These are phyloP conservation scores for Oligia strigilis DNA, from an alignment of 2,888 invertebrate genomes.

Conservation along the genomic window DNA sequence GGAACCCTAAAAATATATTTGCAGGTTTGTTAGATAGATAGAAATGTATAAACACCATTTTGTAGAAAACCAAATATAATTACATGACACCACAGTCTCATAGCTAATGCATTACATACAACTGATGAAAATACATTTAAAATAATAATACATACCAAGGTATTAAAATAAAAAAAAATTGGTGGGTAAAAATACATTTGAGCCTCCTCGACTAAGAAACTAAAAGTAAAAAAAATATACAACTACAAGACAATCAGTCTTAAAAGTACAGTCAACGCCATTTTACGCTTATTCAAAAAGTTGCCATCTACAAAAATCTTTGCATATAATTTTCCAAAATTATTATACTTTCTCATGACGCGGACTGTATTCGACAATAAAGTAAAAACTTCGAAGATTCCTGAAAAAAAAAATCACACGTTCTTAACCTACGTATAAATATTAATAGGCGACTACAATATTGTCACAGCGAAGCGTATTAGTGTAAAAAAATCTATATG, in stretches of 20 bases:
- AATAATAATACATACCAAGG: constrained; percentile 52
- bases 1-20: no score
- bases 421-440: constrained; percentile 67
- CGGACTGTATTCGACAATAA: constrained; percentile 52
- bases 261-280: constrained; percentile 65
- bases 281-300: constrained; percentile 52
- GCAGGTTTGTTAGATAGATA: no score
- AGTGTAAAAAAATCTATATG: constrained; percentile 58
- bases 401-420: constrained; percentile 45
- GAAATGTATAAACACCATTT: constrained; percentile 30
- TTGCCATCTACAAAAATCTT: constrained; percentile 50
- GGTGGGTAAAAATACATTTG: constrained; percentile 52
- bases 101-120: constrained; percentile 56
- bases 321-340: constrained; percentile 54
- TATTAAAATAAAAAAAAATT: constrained; percentile 38
- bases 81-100: constrained; percentile 41
- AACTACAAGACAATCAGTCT: constrained; percentile 68
- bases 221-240: constrained; percentile 42
- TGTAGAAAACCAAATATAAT: constrained; percentile 65
- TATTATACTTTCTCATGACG: constrained; percentile 44
- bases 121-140: constrained; percentile 56
- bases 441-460: constrained; percentile 77
- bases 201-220: constrained; percentile 59
- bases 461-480: constrained; percentile 84
- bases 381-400: constrained; percentile 27